Evolutionary conservation across 2,113 vertebrate genomes (phyloP).

Genomic region (Blennius ocellaris): DNA sequence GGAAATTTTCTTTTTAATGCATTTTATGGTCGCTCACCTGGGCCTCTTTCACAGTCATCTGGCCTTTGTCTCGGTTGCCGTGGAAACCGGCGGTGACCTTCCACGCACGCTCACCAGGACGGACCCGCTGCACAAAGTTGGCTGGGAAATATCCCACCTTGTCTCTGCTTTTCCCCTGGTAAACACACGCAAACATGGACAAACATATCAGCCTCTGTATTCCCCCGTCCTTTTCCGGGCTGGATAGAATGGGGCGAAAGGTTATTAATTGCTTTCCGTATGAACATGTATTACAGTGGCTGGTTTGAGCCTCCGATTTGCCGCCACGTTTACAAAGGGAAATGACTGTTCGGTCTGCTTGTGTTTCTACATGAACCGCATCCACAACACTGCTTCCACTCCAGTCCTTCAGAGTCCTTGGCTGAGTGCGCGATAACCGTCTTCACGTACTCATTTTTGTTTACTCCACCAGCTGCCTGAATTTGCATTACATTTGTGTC

Average conservation of each 20-base stretch:
- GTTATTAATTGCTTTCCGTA: not conserved
- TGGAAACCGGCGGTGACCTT: constrained; percentile 88
- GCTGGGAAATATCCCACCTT: constrained; percentile 92
- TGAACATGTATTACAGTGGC: no score
- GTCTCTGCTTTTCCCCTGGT: constrained; percentile 90
- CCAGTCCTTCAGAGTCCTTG: constrained; percentile 4
- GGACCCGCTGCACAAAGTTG: constrained; percentile 93
- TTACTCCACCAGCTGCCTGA: constrained; percentile 18
- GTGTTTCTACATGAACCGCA: constrained; percentile 4
- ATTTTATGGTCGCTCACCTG: constrained; percentile 83
- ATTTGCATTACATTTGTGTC: constrained; percentile 13
- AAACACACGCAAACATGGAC: constrained; percentile 33
- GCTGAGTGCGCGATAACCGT: constrained; percentile 3
- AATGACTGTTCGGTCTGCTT: not conserved
- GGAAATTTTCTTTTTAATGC: not conserved
- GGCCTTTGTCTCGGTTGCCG: constrained; percentile 89
- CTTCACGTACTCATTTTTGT: constrained; percentile 4
- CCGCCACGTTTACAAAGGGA: not conserved
- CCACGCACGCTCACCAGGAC: constrained; percentile 91
- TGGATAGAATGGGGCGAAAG: not conserved
- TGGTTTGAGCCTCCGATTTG: no score
- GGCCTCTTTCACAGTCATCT: constrained; percentile 90
- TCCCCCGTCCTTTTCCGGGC: constrained; percentile 1
- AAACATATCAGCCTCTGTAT: constrained; percentile 25
- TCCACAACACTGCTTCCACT: not conserved